Evolutionary conservation across 2,113 vertebrate genomes (phyloP), one percentile per base, ranked within the genome.

Genomic region (Xerus inauris): DNA sequence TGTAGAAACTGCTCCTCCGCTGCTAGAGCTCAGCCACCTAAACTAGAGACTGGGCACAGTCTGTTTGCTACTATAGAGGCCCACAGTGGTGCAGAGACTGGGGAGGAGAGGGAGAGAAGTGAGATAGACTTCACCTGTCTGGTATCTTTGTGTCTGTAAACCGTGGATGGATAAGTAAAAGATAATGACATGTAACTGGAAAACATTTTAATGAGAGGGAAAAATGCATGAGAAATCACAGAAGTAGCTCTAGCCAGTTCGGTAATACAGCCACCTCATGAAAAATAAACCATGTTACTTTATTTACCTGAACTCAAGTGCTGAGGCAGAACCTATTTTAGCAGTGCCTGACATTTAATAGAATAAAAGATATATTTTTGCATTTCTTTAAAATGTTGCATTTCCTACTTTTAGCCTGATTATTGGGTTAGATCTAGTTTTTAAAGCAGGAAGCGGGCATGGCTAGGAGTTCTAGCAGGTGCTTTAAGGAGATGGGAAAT

Each of bases 401-500:
- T 12, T 97, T 98, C 94, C 24, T 76, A 93, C 67, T 89, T 86
- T 97, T 87, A 85, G 30, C 54, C 64, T 77, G 84, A 88, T 92
- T 71, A 11, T n/a, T 91, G n/a, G 92, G 85, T 96, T 62, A 89
- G 51, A 92, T 96, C 47, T 95, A 30, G n/a, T 94, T 87, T 90
- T 97, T 89, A 79, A 94, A 95, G 90, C 59, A 77, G 93, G 93
- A 93, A 77, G 57, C 67, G 65, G 81, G 69, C 28, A 1, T 10
- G 17, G 49, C 17, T 30, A 45, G 93, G 77, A 96, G 95, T 97
- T 97, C 83, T 65, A 96, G 95, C 73, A 86, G 96, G 40, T 59
- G 6, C 12, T 82, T 91, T 95, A 62, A 97, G 95, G 96, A 97
- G 95, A 94, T 75, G 75, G 83, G 84, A 97, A 97, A 95, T 87